Percentiles rank a stretch among this genome's conserved stretches.
Conservation (phyloP, 2,113 vertebrate species). For the Electrona antarctica region DNA sequence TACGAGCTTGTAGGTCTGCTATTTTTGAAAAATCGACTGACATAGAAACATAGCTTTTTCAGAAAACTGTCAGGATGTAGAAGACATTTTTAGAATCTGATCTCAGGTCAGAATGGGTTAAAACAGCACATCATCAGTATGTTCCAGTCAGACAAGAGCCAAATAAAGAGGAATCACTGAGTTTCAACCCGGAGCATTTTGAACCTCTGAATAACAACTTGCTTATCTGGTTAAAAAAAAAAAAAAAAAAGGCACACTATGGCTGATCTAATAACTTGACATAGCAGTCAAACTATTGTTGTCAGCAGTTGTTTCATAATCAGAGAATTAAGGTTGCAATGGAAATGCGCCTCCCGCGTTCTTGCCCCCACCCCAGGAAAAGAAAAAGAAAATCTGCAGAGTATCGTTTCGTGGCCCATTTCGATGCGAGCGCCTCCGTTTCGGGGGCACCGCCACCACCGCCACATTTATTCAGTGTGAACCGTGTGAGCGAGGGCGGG, state of each 20-base stretch:
- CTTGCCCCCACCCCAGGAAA: not conserved
- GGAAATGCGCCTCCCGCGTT: slow-evolving; percentile 18
- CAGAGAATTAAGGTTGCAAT: not conserved
- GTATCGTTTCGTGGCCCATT: slow-evolving; percentile 18
- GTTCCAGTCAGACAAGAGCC: not conserved
- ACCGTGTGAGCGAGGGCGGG: slow-evolving; percentile 29
- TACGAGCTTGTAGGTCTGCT: too few relatives aligned
- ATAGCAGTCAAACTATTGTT: not conserved
- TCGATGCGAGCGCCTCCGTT: slow-evolving; percentile 27
- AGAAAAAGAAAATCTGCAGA: not conserved
- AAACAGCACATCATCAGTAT: slow-evolving; percentile 10
- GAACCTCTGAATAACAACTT: slow-evolving; percentile 1
- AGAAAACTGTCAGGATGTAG: too few relatives aligned
- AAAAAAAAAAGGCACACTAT: not conserved
- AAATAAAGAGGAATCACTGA: slow-evolving; percentile 1
- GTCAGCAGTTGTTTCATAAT: not conserved
- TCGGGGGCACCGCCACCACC: too few relatives aligned
- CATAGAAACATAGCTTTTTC: too few relatives aligned
- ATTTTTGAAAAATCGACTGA: too few relatives aligned
- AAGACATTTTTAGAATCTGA: too few relatives aligned
- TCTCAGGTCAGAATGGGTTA: too few relatives aligned
- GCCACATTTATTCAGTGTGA: slow-evolving; percentile 46
- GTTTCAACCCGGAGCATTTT: not conserved
- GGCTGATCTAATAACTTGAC: slow-evolving; percentile 6
- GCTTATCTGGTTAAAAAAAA: not conserved